A percentile compares a stretch with the other conserved stretches of the same genome.
Evolutionary conservation across 2,888 invertebrate genomes (phyloP).

Genomic region (Lacanobia oleracea): DNA sequence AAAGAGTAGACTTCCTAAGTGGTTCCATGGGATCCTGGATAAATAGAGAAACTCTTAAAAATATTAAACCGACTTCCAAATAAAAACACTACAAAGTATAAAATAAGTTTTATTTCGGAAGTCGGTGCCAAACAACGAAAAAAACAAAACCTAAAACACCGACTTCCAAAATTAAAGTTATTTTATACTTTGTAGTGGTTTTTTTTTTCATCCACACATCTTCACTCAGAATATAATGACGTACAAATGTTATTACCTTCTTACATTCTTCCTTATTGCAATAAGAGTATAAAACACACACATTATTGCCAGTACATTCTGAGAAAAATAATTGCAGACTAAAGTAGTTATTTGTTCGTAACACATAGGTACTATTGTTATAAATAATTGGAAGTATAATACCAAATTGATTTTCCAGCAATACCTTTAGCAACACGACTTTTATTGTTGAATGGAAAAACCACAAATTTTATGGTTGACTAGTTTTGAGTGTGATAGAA

Average conservation of each 20-base stretch:
- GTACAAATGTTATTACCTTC: conserved; percentile 1
- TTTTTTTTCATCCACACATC: neutral
- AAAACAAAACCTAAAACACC: no score
- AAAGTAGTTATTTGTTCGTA: neutral
- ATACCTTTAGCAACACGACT: neutral
- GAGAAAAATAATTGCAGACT: conserved; percentile 10
- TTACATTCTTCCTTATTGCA: conserved; percentile 1
- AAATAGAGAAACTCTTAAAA: no score
- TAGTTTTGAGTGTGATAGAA: neutral
- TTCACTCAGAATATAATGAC: conserved; percentile 6
- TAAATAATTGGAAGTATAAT: conserved; percentile 26
- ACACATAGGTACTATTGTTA: conserved; percentile 1
- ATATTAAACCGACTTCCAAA: no score
- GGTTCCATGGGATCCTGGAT: no score
- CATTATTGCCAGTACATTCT: neutral
- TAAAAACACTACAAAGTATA: no score
- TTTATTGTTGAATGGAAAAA: conserved; percentile 8
- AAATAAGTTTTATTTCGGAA: no score
- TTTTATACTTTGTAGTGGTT: no score
- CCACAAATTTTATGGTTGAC: neutral
- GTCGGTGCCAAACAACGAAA: no score
- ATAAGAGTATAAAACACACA: neutral
- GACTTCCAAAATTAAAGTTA: no score
- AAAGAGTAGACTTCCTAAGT: no score
- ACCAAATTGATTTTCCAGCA: conserved; percentile 48